Base-by-base conservation (phyloP, 2,113 vertebrate genomes). In the Phyllostomus discolor region DNA sequence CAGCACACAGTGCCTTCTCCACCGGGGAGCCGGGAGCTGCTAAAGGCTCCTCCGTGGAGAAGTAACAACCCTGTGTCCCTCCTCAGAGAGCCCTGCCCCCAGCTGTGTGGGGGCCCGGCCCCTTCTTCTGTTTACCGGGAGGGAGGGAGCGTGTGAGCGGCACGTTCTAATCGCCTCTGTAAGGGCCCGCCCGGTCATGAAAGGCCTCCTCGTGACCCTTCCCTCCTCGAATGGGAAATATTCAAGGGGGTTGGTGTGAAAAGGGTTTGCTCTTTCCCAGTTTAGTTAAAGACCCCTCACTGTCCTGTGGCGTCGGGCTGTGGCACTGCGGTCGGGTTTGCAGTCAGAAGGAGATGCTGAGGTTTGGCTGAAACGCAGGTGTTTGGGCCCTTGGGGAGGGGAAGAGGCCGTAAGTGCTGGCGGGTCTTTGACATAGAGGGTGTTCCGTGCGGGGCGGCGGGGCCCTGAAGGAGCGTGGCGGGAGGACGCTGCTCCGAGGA, bases 291-390 rank as follows among this genome's bases (percentile, higher is more conserved):
- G 90, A 85, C 8, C 66, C 82, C 92, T 94, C 87, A 93, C 87
- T 92, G 94, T 97, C 84, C 81, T 90, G 91, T 91, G 93, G 64
- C 91, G 54, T 38, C 35, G 46, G 54, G 62, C 54, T 43, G 73
- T 0, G 96, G 95, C 89, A 94, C 81, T 97, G 97, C 91, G 96
- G 91, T 96, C 96, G 91, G 76, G 94, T 94, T 96, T 98, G 96
- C 96, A 97, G 95, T 98, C 98, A 97, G 97, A 98, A 96, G 97
- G 95, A 97, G 98, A 95, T 97, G 82, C 79, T 97, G 90, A 72
- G 93, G 94, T 96, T 98, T 94, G 96, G 97, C 88, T 97, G 97
- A 94, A 98, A 92, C 92, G 24, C 70, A 57, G 48, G 92, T 96
- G 85, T 97, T 66, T 91, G 48, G 92, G 82, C 90, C 70, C 72